Percentiles rank a stretch among this genome's conserved stretches.
phyloP scores from a whole-genome alignment of 2,113 vertebrate genomes.

The Salvator merianae region DNA sequence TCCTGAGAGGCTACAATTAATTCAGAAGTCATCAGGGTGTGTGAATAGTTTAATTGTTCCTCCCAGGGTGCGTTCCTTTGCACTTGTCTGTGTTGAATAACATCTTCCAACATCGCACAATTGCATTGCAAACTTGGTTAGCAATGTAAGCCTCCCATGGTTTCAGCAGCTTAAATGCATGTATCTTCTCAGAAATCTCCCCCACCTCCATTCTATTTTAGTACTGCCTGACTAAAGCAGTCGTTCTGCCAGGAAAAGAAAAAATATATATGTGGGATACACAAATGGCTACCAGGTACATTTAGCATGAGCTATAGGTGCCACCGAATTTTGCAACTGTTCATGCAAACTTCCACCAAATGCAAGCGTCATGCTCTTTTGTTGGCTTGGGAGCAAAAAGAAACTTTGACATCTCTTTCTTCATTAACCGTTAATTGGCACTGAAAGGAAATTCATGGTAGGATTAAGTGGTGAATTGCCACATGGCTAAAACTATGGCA shows the following conservation, averaged over 20 bases:
- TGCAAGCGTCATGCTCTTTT: too few relatives aligned
- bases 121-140: neutral
- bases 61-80: slow-evolving; percentile 30
- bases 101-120: slow-evolving; percentile 26
- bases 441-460: too few relatives aligned
- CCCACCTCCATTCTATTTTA: neutral
- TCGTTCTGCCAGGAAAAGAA: neutral
- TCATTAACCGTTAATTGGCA: too few relatives aligned
- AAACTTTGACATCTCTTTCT: too few relatives aligned
- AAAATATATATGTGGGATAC: neutral
- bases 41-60: slow-evolving; percentile 57
- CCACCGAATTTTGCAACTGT: too few relatives aligned
- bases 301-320: too few relatives aligned
- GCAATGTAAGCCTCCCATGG: slow-evolving; percentile 13
- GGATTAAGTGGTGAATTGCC: too few relatives aligned
- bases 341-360: too few relatives aligned
- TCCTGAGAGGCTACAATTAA: slow-evolving; percentile 68
- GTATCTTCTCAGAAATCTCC: neutral
- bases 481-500: too few relatives aligned
- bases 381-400: too few relatives aligned
- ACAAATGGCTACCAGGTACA: too few relatives aligned
- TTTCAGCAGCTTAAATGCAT: slow-evolving; percentile 25
- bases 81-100: slow-evolving; percentile 48
- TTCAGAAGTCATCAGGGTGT: slow-evolving; percentile 60
- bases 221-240: neutral